A percentile compares a stretch with the other conserved stretches of the same genome.
Evolutionary conservation across 2,113 vertebrate species (phyloP).

Genomic region (Pelusios castaneus): DNA sequence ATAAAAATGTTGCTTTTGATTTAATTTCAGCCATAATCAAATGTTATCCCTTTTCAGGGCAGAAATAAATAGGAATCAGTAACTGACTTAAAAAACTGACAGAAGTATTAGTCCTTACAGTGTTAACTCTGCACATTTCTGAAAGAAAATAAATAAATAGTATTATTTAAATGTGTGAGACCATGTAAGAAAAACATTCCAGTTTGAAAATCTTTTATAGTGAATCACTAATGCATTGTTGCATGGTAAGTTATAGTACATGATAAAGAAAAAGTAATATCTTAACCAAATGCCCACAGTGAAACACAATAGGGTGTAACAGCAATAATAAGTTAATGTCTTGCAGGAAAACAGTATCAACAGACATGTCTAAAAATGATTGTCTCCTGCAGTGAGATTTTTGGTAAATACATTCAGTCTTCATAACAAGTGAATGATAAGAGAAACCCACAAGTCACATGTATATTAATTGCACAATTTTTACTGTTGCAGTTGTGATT

Average conservation of each 20-base stretch:
- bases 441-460: neutral
- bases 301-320: neutral
- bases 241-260: neutral
- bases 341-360: neutral
- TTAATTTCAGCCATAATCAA: neutral
- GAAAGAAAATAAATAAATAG: neutral
- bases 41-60: neutral
- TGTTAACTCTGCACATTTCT: neutral
- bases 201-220: neutral
- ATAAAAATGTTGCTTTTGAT: neutral
- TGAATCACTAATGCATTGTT: neutral
- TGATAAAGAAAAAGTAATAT: neutral
- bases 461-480: neutral
- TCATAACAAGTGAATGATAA: neutral
- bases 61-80: neutral
- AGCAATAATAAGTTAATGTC: neutral
- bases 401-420: neutral
- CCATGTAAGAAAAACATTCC: neutral
- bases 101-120: neutral
- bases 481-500: accelerated
- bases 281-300: neutral
- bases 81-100: neutral
- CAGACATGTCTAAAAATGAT: neutral
- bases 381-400: neutral
- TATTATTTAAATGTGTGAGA: neutral